Conservation (phyloP, 2,888 invertebrate species). For the Archaeoteleia sp. region DNA sequence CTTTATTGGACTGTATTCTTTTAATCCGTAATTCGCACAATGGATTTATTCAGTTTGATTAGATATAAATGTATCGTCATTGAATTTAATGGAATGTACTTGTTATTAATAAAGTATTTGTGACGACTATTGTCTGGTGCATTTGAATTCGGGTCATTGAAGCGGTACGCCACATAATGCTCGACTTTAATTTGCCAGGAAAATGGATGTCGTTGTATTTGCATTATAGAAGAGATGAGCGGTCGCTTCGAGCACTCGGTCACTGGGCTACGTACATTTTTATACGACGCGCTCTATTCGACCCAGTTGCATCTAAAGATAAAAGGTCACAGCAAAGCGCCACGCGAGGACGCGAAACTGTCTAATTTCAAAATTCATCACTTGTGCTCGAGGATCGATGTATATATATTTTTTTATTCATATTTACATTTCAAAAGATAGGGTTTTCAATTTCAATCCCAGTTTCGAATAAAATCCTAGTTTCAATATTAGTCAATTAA, state of each 20-base stretch:
- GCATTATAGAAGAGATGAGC: constrained; percentile 47
- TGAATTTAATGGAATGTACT: too few species aligned
- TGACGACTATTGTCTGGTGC: constrained; percentile 20
- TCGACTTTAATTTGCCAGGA: constrained; percentile 25
- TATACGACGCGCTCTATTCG: constrained; percentile 35
- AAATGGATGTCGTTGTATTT: constrained; percentile 47
- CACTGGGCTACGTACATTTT: constrained; percentile 47
- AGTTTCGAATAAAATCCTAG: too few species aligned
- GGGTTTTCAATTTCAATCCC: neutral
- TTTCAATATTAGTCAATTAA: too few species aligned
- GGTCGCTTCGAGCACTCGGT: constrained; percentile 42
- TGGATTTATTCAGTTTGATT: too few species aligned
- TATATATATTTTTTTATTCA: constrained; percentile 26
- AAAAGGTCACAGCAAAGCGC: constrained; percentile 39
- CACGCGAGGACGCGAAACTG: constrained; percentile 24
- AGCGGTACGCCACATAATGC: constrained; percentile 26
- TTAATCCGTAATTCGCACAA: too few species aligned
- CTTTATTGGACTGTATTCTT: too few species aligned
- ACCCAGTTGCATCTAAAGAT: constrained; percentile 47
- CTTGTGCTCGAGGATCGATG: constrained; percentile 1
- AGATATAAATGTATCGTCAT: too few species aligned
- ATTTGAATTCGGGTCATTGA: constrained; percentile 27
- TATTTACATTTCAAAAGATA: constrained; percentile 22
- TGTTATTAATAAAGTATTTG: constrained; percentile 27
- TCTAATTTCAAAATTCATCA: constrained; percentile 41